Evolutionary conservation across 2,113 vertebrate species (phyloP).

Genomic region (Nanorana parkeri): DNA sequence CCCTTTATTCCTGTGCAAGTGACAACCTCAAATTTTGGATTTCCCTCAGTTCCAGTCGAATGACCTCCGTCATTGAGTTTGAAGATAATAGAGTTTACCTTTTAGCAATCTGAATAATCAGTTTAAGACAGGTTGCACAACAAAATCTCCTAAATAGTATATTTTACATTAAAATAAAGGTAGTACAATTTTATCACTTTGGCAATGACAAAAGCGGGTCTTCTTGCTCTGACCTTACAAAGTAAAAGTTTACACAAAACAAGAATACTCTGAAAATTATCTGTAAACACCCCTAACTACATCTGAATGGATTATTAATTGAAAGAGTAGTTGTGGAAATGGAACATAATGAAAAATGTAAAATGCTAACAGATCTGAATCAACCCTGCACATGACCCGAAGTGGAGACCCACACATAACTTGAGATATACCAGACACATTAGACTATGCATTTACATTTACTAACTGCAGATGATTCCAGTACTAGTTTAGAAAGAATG

Average conservation of each 20-base stretch:
- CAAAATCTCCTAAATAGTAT: no score
- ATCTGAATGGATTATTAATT: conserved; percentile 15
- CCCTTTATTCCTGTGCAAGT: no score
- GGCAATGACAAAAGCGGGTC: not conserved
- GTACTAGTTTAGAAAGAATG: conserved; percentile 5
- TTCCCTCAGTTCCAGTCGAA: no score
- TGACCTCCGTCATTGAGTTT: no score
- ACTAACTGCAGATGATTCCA: not conserved
- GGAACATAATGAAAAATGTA: conserved; percentile 45
- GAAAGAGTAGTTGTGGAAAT: conserved; percentile 22
- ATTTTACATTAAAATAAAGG: no score
- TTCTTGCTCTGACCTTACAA: not conserved
- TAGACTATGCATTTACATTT: conserved; percentile 30
- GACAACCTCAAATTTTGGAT: no score
- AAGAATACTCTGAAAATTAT: conserved; percentile 24
- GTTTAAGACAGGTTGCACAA: no score
- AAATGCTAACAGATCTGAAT: conserved; percentile 46
- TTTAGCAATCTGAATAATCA: no score
- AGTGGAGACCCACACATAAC: not conserved
- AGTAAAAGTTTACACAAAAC: conserved; percentile 8
- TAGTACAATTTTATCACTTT: not conserved
- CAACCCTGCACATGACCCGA: conserved; percentile 22
- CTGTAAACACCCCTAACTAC: conserved; percentile 37
- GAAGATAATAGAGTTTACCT: no score
- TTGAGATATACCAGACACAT: conserved; percentile 48